A percentile compares a stretch with the other conserved stretches of the same genome.
Evolutionary conservation across 2,113 vertebrate genomes (phyloP).

Genomic region (Cololabis saira): DNA sequence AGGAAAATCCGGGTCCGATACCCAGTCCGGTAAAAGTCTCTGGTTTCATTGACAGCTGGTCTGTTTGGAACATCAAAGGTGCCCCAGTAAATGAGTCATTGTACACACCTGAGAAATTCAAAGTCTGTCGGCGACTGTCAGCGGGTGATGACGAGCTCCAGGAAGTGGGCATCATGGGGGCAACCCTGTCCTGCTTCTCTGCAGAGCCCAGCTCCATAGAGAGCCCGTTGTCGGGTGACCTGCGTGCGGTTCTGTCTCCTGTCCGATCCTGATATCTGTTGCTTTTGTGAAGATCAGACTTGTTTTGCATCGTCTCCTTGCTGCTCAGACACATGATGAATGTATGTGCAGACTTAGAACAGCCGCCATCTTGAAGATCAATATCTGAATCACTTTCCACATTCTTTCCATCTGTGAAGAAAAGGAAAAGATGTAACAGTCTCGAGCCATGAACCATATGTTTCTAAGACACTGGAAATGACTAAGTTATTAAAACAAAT

Average conservation of each 20-base stretch:
- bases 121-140: slow-evolving; percentile 83
- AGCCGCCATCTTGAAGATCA: slow-evolving; percentile 81
- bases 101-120: slow-evolving; percentile 85
- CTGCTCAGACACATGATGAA: slow-evolving; percentile 67
- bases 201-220: slow-evolving; percentile 71
- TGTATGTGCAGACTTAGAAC: slow-evolving; percentile 46
- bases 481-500: too few species aligned
- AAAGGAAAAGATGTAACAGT: neutral
- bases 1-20: slow-evolving; percentile 89
- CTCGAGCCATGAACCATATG: neutral
- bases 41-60: slow-evolving; percentile 87
- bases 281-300: slow-evolving; percentile 67
- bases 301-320: slow-evolving; percentile 78
- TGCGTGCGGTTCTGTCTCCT: slow-evolving; percentile 71
- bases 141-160: slow-evolving; percentile 83
- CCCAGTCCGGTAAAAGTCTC: slow-evolving; percentile 87
- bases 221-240: slow-evolving; percentile 62
- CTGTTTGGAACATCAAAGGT: slow-evolving; percentile 89
- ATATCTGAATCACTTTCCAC: slow-evolving; percentile 85
- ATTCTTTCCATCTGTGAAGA: slow-evolving; percentile 82
- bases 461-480: too few species aligned
- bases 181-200: slow-evolving; percentile 83
- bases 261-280: slow-evolving; percentile 62
- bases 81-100: slow-evolving; percentile 88
- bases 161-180: slow-evolving; percentile 85